Evolutionary conservation across 2,113 vertebrate species (phyloP).

Genomic region (Brienomyrus brachyistius): DNA sequence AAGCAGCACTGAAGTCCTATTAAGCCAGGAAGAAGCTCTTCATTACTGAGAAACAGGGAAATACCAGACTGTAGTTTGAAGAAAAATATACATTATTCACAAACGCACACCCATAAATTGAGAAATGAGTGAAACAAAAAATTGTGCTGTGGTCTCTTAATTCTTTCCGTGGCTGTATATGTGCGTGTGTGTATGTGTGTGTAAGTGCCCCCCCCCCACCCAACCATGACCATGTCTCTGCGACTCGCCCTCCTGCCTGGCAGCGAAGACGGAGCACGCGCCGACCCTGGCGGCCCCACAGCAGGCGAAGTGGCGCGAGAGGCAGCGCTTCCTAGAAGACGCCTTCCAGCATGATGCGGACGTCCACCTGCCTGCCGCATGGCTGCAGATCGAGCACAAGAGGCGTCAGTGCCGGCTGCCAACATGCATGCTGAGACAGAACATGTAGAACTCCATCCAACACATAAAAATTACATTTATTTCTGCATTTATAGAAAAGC

Average conservation of each 20-base stretch:
- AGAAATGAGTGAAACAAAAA: too few relatives aligned
- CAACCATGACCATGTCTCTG: not conserved
- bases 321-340: constrained; percentile 86
- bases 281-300: constrained; percentile 56
- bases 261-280: constrained; percentile 52
- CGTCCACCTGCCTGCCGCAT: constrained; percentile 75
- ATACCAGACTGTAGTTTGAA: too few relatives aligned
- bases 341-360: constrained; percentile 87
- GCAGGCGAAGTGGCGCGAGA: constrained; percentile 72
- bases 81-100: too few relatives aligned
- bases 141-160: too few relatives aligned
- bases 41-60: too few relatives aligned
- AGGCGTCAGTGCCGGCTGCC: constrained; percentile 65
- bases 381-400: constrained; percentile 77
- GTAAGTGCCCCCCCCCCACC: not conserved
- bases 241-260: not conserved
- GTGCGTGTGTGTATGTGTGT: not conserved
- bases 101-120: too few relatives aligned
- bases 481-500: not conserved
- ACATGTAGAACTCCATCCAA: not conserved
- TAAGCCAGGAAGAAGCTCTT: too few relatives aligned
- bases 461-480: not conserved
- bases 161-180: not conserved
- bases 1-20: too few relatives aligned
- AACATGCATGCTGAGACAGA: too few relatives aligned